Evolutionary conservation across 2,888 invertebrate species (phyloP).

Genomic region (Eilema caniola): DNA sequence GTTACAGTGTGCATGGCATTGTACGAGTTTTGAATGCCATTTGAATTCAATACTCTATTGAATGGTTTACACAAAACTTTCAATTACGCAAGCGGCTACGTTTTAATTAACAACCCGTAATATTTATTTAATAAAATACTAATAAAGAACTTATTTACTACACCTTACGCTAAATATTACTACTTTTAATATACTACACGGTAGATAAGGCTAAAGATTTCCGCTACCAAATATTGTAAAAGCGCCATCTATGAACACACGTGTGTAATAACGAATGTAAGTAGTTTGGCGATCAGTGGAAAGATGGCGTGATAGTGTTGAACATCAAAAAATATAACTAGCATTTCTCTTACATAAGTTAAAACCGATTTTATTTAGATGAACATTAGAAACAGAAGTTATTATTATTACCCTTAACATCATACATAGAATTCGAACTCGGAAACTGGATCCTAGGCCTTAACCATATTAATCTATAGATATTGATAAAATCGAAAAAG

Average conservation of each 20-base stretch:
- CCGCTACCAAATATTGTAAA: not conserved
- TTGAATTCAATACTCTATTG: slow-evolving; percentile 1
- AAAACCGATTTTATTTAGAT: too few species aligned
- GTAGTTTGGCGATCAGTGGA: not conserved
- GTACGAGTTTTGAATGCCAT: slow-evolving; percentile 7
- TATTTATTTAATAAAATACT: not conserved
- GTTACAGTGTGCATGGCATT: slow-evolving; percentile 27
- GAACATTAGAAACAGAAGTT: not conserved
- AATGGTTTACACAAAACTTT: not conserved
- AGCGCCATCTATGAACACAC: slow-evolving; percentile 36
- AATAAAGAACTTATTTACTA: not conserved
- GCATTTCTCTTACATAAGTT: not conserved
- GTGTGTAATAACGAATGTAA: slow-evolving; percentile 14
- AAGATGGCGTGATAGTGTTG: slow-evolving; percentile 31
- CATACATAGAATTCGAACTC: too few species aligned
- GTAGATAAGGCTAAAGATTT: not conserved
- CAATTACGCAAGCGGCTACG: not conserved
- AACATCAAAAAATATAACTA: not conserved
- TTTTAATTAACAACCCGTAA: not conserved
- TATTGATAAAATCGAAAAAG: too few species aligned
- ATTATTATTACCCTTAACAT: not conserved
- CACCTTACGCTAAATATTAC: slow-evolving; percentile 1
- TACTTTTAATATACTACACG: not conserved
- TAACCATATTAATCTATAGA: too few species aligned
- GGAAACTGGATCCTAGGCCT: too few species aligned